Evolutionary conservation across 1,140 invertebrate genomes (phyloP).

Genomic region (Hyles vespertilio): DNA sequence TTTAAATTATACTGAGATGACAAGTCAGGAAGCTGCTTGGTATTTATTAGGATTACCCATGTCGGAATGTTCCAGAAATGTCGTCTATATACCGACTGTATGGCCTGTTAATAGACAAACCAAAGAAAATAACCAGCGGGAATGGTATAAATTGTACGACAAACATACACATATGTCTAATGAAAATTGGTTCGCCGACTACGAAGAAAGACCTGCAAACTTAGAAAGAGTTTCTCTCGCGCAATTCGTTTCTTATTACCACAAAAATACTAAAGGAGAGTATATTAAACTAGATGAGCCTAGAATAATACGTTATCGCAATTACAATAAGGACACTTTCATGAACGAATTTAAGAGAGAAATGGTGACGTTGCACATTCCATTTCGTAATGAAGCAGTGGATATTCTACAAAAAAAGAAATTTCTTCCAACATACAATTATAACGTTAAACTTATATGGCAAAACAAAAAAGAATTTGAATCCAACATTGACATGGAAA

Average conservation of each 20-base stretch:
- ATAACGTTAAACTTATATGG: slow-evolving; percentile 14
- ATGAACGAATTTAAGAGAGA: slow-evolving; percentile 44
- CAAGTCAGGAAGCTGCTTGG: slow-evolving; percentile 28
- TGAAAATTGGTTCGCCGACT: slow-evolving; percentile 26
- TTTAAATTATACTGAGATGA: slow-evolving; percentile 21
- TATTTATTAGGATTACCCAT: slow-evolving; percentile 26
- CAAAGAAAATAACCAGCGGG: slow-evolving; percentile 14
- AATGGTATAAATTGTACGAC: slow-evolving; percentile 12
- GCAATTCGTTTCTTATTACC: slow-evolving; percentile 24
- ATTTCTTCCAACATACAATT: slow-evolving; percentile 20
- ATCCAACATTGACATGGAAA: slow-evolving; percentile 30
- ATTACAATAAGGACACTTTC: slow-evolving; percentile 40
- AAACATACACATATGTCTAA: slow-evolving; percentile 18
- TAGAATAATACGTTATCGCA: slow-evolving; percentile 19
- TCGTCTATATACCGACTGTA: slow-evolving; percentile 19
- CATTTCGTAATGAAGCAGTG: slow-evolving; percentile 36
- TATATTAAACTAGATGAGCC: slow-evolving; percentile 5
- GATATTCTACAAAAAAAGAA: slow-evolving; percentile 22
- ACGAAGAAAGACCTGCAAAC: slow-evolving; percentile 24
- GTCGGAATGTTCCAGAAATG: slow-evolving; percentile 11
- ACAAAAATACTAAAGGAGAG: slow-evolving; percentile 10
- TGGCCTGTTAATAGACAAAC: slow-evolving; percentile 9
- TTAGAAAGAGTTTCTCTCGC: slow-evolving; percentile 15
- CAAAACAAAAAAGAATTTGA: slow-evolving; percentile 29
- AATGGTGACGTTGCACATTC: slow-evolving; percentile 42